Percentiles rank a stretch among this genome's conserved stretches.
Evolutionary conservation across 2,888 invertebrate genomes (phyloP).

Genomic region (Caenorhabditis uteleia): DNA sequence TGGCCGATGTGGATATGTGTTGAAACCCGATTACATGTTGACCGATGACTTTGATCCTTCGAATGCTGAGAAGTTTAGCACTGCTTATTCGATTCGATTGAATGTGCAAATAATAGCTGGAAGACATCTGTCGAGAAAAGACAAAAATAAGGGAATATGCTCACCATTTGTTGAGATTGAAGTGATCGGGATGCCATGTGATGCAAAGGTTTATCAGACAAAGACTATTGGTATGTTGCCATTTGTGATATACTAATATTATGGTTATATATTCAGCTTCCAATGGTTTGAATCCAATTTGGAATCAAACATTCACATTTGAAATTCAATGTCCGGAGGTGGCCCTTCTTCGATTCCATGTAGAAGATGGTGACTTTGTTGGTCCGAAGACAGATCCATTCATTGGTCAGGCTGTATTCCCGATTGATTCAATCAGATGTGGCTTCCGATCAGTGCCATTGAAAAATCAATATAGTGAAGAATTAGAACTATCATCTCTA

Average conservation of each 20-base stretch:
- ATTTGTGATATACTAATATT: background rate
- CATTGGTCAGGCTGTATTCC: conserved; percentile 92
- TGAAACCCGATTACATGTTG: conserved; percentile 89
- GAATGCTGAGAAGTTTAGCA: conserved; percentile 72
- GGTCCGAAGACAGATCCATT: conserved; percentile 86
- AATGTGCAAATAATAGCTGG: conserved; percentile 79
- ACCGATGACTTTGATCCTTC: conserved; percentile 79
- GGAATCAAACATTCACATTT: conserved; percentile 88
- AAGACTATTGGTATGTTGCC: conserved; percentile 84
- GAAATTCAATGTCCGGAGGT: conserved; percentile 82
- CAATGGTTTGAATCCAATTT: conserved; percentile 90
- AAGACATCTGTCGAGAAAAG: conserved; percentile 82
- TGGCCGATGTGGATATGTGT: conserved; percentile 87
- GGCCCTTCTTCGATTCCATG: conserved; percentile 80
- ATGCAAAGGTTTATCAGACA: conserved; percentile 79
- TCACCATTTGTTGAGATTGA: conserved; percentile 68
- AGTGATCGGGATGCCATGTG: conserved; percentile 60
- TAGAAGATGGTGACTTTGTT: conserved; percentile 89
- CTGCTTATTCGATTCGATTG: conserved; percentile 56
- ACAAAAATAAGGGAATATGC: conserved; percentile 72
- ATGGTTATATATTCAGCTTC: conserved; percentile 77
- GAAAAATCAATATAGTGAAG: conserved; percentile 88
- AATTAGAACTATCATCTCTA: conserved; percentile 87
- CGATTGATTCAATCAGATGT: conserved; percentile 74
- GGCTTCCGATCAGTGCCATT: conserved; percentile 88